Percentiles rank a stretch among this genome's conserved stretches.
Evolutionary conservation across 2,113 vertebrate genomes (phyloP).

Genomic region (Bufo gargarizans): DNA sequence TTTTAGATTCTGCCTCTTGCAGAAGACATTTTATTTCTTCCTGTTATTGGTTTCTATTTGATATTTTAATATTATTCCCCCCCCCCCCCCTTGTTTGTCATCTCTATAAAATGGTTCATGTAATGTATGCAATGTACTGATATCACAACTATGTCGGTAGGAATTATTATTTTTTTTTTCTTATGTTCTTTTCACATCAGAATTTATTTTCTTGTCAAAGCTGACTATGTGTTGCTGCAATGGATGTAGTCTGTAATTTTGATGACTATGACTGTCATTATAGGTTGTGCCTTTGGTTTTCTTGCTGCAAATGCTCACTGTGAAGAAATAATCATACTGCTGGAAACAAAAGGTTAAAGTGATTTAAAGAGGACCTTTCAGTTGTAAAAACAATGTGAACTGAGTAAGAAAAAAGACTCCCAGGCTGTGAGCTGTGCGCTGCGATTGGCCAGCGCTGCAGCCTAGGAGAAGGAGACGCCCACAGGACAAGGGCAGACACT

Average conservation of each 20-base stretch:
- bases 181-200: constrained; percentile 32
- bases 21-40: neutral
- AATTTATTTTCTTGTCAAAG: constrained; percentile 30
- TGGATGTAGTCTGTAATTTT: constrained; percentile 46
- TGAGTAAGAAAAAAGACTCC: no score
- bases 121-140: no score
- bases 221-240: constrained; percentile 15
- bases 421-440: no score
- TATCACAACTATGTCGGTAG: neutral
- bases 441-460: no score
- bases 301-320: constrained; percentile 30
- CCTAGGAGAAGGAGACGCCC: no score
- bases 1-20: neutral
- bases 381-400: no score
- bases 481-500: no score
- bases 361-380: no score
- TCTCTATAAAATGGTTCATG: neutral
- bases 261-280: constrained; percentile 42
- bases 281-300: constrained; percentile 1
- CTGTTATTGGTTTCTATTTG: neutral
- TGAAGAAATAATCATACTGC: constrained; percentile 49
- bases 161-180: neutral
- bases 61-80: neutral
- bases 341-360: constrained; percentile 48
- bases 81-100: neutral